Evolutionary conservation across 2,797 vertebrate genomes (phyloP).

Genomic region (Galagoides demidoff): DNA sequence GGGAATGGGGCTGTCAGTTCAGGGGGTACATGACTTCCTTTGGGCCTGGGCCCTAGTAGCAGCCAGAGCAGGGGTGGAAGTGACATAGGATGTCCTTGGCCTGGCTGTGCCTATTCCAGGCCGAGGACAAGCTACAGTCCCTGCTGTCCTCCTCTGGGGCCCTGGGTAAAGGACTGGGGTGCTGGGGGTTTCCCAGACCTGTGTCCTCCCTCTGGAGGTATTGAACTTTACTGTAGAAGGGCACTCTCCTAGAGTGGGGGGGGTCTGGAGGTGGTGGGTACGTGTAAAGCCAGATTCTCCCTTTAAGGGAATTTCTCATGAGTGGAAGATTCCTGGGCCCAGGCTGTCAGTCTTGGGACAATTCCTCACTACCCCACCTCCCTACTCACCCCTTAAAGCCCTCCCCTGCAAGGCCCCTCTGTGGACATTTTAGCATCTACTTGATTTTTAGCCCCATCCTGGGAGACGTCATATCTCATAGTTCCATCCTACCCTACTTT

Average conservation of each 20-base stretch:
- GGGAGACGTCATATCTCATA: background rate
- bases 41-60: background rate
- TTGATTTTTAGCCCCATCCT: slow-evolving; percentile 59
- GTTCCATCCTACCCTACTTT: slow-evolving; percentile 71
- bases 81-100: background rate
- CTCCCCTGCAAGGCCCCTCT: background rate
- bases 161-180: background rate
- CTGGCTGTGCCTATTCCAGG: background rate
- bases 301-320: background rate
- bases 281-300: background rate
- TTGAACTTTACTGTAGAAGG: background rate
- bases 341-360: background rate
- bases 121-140: background rate
- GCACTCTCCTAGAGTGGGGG: background rate
- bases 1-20: background rate
- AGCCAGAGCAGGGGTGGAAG: background rate
- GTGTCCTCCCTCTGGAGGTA: background rate
- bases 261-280: background rate
- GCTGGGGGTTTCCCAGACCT: background rate
- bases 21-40: background rate
- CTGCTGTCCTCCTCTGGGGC: background rate
- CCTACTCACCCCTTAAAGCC: background rate
- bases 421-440: slow-evolving; percentile 59
- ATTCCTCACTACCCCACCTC: background rate
- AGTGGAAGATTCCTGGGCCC: background rate